Conservation (phyloP, 2,113 vertebrate genomes). For the Etia nguti region DNA sequence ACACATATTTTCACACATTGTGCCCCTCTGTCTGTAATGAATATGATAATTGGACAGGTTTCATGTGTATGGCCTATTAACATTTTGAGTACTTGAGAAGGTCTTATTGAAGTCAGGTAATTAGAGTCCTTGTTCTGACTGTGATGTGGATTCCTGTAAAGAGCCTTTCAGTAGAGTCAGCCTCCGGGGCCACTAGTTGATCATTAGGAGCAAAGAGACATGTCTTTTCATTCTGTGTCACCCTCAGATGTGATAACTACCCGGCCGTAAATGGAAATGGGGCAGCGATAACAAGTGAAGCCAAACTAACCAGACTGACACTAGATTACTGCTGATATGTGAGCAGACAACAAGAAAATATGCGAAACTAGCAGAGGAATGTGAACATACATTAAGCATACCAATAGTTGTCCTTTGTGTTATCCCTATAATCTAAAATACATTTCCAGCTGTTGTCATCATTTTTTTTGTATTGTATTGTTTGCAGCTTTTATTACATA, state of each 20-base stretch:
- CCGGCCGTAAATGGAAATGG: background rate
- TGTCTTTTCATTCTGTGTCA: constrained; percentile 11
- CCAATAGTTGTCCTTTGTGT: background rate
- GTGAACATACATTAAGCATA: background rate
- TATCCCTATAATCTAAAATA: background rate
- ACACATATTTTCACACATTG: background rate
- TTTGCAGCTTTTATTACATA: background rate
- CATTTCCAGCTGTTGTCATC: background rate
- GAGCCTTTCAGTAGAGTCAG: constrained; percentile 25
- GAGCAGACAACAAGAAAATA: background rate
- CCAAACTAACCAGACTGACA: background rate
- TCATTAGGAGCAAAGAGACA: constrained; percentile 51
- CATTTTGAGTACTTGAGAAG: constrained; percentile 31
- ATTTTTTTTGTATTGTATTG: background rate
- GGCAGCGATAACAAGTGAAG: background rate
- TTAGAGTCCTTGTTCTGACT: constrained; percentile 49
- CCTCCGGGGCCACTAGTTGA: constrained; percentile 39
- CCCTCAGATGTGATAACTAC: background rate
- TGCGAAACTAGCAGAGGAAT: background rate
- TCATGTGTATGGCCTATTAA: constrained; percentile 38
- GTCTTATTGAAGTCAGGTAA: constrained; percentile 37
- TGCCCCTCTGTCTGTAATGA: constrained; percentile 7
- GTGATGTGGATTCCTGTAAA: constrained; percentile 48
- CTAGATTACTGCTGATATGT: background rate
- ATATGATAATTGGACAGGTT: constrained; percentile 53